These are phyloP conservation scores for Serrognathus titanus DNA, from an alignment of 2,888 invertebrate species.

Conservation along the genomic window DNA sequence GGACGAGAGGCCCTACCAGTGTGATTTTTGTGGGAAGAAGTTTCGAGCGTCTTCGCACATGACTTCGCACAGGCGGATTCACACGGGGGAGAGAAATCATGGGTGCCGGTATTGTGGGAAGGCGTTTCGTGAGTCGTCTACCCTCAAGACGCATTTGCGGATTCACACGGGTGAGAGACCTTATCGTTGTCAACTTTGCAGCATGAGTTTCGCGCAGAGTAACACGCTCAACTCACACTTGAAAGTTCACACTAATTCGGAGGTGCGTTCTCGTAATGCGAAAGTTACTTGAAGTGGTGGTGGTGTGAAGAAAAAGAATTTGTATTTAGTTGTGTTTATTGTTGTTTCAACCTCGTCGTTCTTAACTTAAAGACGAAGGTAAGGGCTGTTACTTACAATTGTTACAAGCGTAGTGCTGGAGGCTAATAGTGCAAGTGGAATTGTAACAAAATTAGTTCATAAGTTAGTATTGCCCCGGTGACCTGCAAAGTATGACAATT, in stretches of 20 bases:
- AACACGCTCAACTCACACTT: conserved; percentile 1
- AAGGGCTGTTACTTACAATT: too few species aligned
- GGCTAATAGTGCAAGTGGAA: conserved; percentile 2
- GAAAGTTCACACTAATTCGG: background rate
- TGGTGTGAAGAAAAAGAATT: too few species aligned
- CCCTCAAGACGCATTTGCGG: conserved; percentile 29
- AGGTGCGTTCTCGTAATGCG: too few species aligned
- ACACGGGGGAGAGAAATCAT: conserved; percentile 37
- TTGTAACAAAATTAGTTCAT: conserved; percentile 9
- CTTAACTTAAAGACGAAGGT: too few species aligned
- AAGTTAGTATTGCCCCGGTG: conserved; percentile 6
- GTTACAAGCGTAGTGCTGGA: too few species aligned
- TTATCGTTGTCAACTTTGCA: conserved; percentile 29
- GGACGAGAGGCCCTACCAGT: conserved; percentile 35
- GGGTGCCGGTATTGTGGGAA: conserved; percentile 33
- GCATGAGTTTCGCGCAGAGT: conserved; percentile 17
- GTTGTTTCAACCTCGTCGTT: too few species aligned
- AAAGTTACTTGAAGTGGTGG: too few species aligned
- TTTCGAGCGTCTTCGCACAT: conserved; percentile 33
- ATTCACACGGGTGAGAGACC: conserved; percentile 35
- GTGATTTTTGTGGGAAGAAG: conserved; percentile 34
- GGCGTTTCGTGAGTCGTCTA: conserved; percentile 33
- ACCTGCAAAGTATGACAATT: conserved; percentile 1
- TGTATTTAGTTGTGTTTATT: too few species aligned
- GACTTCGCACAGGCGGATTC: conserved; percentile 34